phyloP scores from a whole-genome alignment of 2,113 vertebrate genomes.

The Hemibagrus wyckioides region DNA sequence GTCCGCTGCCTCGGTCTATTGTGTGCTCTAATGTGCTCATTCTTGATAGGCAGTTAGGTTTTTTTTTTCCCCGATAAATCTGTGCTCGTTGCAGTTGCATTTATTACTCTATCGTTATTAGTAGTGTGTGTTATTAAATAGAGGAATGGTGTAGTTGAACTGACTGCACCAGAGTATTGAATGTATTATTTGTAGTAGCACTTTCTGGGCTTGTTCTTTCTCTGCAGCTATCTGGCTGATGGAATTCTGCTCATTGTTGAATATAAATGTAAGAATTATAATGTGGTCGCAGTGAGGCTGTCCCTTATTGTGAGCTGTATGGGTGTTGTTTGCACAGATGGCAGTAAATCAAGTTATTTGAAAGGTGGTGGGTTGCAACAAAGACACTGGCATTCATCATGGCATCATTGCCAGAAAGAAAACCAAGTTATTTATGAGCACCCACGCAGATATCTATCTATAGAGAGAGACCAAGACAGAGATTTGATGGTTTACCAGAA shows the following conservation, averaged over 20 bases:
- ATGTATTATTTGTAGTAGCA: neutral
- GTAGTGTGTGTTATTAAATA: neutral
- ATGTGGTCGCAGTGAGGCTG: neutral
- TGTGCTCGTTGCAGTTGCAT: neutral
- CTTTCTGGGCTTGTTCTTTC: neutral
- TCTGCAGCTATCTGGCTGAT: neutral
- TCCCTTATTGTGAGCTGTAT: neutral
- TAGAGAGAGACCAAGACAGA: neutral
- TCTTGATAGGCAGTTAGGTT: neutral
- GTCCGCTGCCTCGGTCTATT: neutral
- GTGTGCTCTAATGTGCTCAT: neutral
- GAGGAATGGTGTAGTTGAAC: neutral
- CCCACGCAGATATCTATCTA: neutral
- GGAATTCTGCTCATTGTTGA: neutral
- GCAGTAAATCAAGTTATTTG: constrained; percentile 26
- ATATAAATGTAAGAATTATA: constrained; percentile 5
- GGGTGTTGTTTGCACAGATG: constrained; percentile 23
- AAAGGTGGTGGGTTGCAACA: constrained; percentile 10
- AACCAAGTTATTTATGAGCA: constrained; percentile 35
- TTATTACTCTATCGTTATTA: too few relatives aligned
- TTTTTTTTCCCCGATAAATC: neutral
- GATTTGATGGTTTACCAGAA: constrained; percentile 5
- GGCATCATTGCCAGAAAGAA: constrained; percentile 29
- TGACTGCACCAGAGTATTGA: neutral
- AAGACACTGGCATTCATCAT: constrained; percentile 28